These are phyloP conservation scores for Teleogryllus occipitalis DNA, from an alignment of 1,140 invertebrate genomes.

Conservation along the genomic window DNA sequence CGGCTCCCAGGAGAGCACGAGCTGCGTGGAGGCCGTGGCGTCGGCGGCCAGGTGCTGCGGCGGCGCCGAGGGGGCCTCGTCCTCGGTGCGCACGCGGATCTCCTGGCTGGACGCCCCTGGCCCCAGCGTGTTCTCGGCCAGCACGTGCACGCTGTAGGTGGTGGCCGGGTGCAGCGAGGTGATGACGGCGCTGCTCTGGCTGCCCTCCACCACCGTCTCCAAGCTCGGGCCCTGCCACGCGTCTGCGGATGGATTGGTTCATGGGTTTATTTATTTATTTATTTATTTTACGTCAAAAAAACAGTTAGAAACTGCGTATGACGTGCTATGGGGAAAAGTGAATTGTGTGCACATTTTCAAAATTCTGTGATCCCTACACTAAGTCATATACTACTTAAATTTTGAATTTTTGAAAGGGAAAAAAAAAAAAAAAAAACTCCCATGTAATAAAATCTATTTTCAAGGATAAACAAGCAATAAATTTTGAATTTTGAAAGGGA, in stretches of 20 bases:
- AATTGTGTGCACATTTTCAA: too few species aligned
- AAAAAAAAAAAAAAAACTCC: too few species aligned
- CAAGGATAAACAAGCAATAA: too few species aligned
- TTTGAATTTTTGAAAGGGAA: too few species aligned
- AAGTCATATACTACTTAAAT: too few species aligned
- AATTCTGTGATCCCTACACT: too few species aligned
- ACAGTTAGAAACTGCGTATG: too few species aligned
- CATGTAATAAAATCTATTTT: too few species aligned
- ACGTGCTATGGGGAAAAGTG: too few species aligned
- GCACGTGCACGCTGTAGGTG: constrained; percentile 40
- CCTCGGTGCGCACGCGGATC: constrained; percentile 33
- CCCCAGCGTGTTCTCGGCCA: constrained; percentile 40
- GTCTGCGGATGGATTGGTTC: not conserved
- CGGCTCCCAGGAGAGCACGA: constrained; percentile 42
- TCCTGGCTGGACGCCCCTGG: constrained; percentile 37
- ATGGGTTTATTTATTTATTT: too few species aligned
- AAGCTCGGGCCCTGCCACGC: constrained; percentile 19
- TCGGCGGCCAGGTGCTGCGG: constrained; percentile 39
- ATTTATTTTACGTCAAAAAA: too few species aligned
- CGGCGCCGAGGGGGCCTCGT: constrained; percentile 43
- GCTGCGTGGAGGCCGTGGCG: constrained; percentile 39
- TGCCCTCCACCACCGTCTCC: constrained; percentile 23
- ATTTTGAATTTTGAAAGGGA: too few species aligned
- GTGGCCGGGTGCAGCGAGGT: constrained; percentile 39
- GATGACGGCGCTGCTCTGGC: constrained; percentile 29